phyloP scores from a whole-genome alignment of 2,888 invertebrate species.

The Actias luna region DNA sequence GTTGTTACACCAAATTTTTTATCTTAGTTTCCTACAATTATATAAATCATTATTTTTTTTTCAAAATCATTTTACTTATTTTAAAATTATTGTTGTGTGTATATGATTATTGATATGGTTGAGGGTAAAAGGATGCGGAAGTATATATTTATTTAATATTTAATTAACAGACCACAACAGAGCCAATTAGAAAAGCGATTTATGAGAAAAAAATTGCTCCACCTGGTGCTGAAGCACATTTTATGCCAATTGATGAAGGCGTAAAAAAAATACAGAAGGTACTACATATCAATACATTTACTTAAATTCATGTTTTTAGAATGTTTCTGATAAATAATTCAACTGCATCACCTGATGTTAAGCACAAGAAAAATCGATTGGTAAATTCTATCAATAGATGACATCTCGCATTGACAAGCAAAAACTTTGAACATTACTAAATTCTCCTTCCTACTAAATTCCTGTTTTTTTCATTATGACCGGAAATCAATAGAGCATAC shows the following conservation, averaged over 20 bases:
- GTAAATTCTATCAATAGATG: background rate
- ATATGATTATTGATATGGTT: too few species aligned
- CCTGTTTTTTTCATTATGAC: too few species aligned
- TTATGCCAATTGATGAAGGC: constrained; percentile 84
- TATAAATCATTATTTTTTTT: too few species aligned
- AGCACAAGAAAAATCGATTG: background rate
- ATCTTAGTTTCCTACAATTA: too few species aligned
- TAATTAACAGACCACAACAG: constrained; percentile 80
- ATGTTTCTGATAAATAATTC: background rate
- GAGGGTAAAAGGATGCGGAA: background rate
- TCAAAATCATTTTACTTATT: background rate
- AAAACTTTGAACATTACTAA: too few species aligned
- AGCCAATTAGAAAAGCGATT: constrained; percentile 83
- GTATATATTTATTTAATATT: background rate
- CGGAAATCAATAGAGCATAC: too few species aligned
- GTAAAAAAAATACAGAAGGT: constrained; percentile 80
- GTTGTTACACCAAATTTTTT: too few species aligned
- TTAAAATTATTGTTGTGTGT: background rate
- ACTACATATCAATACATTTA: too few species aligned
- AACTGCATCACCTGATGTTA: background rate
- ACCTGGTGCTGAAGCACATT: constrained; percentile 79
- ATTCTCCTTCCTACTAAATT: too few species aligned
- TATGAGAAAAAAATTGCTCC: constrained; percentile 85
- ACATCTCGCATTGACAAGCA: too few species aligned
- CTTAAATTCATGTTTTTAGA: background rate